Base-by-base conservation (phyloP, 1,140 invertebrate species). In the Oscheius sp. region DNA sequence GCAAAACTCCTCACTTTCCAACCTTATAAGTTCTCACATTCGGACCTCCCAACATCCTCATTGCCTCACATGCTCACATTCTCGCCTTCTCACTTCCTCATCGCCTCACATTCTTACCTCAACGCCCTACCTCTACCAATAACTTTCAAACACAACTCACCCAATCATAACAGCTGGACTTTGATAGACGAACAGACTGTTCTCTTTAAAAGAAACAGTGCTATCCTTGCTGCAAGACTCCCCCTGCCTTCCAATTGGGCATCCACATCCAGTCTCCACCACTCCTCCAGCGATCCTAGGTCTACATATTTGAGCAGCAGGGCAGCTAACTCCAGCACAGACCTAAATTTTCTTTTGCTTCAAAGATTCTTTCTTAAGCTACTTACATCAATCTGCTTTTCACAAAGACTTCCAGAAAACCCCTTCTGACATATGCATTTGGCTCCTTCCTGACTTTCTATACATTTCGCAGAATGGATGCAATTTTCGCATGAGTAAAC, bases 121-220 rank as follows among this genome's bases (percentile, higher is more conserved):
- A n/a, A n/a, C n/a, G n/a, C n/a, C n/a, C n/a, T n/a, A n/a, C n/a
- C n/a, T n/a, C n/a, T n/a, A n/a, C n/a, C n/a, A n/a, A n/a, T n/a
- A n/a, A n/a, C n/a, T n/a, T n/a, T n/a, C n/a, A n/a, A n/a, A n/a
- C n/a, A n/a, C n/a, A n/a, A 59, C 45, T 1, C 20, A 73, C 42
- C 74, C 70, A 1, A 76, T 58, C 13, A 69, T 72, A 15, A 76
- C 45, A 29, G 68, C 31, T 7, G 64, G 42, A 20, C 58, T 68
- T 55, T 76, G 75, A 66, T 75, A 72, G 28, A 76, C 59, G 49
- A 61, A 76, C 10, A 76, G 28, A 61, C 58, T 64, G 49, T 76
- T 75, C 2, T 28, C 36, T n/a, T 55, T 29, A 31, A 76, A 76
- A 2, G 75, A 61, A 15, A 68, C 70, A 18, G 71, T 49, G 1